Percentiles rank a stretch among this genome's conserved stretches.
Conservation (phyloP, 2,113 vertebrate species). For the Forbesichthys papilliferus region DNA sequence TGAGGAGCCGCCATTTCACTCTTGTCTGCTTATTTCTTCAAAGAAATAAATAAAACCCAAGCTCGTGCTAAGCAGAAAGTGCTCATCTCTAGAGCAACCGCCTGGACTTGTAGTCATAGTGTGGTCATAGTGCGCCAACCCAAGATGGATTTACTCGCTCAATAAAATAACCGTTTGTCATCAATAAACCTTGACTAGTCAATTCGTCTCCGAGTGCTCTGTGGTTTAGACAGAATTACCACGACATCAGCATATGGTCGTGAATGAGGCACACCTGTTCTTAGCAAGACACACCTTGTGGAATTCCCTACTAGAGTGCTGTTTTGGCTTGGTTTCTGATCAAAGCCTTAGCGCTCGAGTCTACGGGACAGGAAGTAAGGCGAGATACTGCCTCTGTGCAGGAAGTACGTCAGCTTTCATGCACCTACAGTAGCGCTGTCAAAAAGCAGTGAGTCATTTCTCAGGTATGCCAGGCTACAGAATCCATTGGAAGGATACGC, state of each 20-base stretch:
- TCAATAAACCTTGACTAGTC: too few relatives aligned
- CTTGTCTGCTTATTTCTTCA: conserved; percentile 2
- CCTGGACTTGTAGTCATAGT: conserved; percentile 47
- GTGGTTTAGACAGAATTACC: too few relatives aligned
- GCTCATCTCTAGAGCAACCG: conserved; percentile 16
- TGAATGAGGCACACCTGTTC: conserved; percentile 25
- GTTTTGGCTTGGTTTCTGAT: background rate
- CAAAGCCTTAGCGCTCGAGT: conserved; percentile 6
- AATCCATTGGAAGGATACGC: too few relatives aligned
- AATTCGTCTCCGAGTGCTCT: too few relatives aligned
- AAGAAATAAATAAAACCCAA: background rate
- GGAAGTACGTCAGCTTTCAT: conserved; percentile 23
- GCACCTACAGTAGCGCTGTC: background rate
- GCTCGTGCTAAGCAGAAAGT: background rate
- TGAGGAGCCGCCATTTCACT: conserved; percentile 9
- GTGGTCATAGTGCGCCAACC: conserved; percentile 71
- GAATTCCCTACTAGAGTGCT: conserved; percentile 21
- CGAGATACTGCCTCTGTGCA: conserved; percentile 16
- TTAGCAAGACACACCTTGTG: conserved; percentile 15
- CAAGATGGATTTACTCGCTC: conserved; percentile 12
- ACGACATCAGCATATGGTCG: conserved; percentile 12
- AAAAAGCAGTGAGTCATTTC: conserved; percentile 30
- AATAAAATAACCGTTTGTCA: background rate
- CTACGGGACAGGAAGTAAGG: conserved; percentile 28
- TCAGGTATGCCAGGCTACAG: too few relatives aligned